phyloP scores from a whole-genome alignment of 2,797 vertebrate species.

The Aplochiton taeniatus region DNA sequence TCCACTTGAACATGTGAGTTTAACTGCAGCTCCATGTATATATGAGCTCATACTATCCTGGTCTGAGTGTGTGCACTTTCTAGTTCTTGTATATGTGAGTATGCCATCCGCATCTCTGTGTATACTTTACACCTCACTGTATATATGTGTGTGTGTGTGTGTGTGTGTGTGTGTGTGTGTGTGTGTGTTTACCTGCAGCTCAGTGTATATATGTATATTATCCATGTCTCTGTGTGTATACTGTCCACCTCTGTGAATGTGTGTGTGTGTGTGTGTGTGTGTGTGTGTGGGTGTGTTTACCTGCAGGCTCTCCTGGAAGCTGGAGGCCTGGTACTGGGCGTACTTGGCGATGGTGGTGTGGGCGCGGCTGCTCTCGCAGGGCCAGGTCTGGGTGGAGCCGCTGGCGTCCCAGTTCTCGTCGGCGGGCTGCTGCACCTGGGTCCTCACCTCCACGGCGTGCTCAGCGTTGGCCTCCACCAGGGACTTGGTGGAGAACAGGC shows the following conservation, averaged over 20 bases:
- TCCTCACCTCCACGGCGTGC: constrained; percentile 80
- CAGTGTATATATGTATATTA: background rate
- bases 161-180: background rate
- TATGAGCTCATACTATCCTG: background rate
- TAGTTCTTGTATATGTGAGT: background rate
- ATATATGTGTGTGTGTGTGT: background rate
- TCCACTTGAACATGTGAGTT: too few species aligned
- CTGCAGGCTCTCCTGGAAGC: constrained; percentile 79
- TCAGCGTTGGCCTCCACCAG: constrained; percentile 80
- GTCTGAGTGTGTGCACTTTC: background rate
- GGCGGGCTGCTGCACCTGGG: constrained; percentile 82
- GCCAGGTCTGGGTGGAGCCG: constrained; percentile 79
- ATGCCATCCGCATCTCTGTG: background rate
- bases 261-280: background rate
- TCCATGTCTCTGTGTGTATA: background rate
- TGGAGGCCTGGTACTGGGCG: constrained; percentile 78
- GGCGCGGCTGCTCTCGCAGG: constrained; percentile 81
- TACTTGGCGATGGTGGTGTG: constrained; percentile 78
- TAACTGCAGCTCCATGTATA: too few species aligned
- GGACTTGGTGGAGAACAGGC: constrained; percentile 80
- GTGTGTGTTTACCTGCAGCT: background rate
- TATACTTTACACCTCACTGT: background rate
- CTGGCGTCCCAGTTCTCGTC: constrained; percentile 81
- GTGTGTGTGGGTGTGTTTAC: constrained; percentile 26
- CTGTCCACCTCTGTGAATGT: background rate